These are phyloP conservation scores for Acrossocheilus fasciatus DNA, from an alignment of 2,797 vertebrate species.

Conservation along the genomic window DNA sequence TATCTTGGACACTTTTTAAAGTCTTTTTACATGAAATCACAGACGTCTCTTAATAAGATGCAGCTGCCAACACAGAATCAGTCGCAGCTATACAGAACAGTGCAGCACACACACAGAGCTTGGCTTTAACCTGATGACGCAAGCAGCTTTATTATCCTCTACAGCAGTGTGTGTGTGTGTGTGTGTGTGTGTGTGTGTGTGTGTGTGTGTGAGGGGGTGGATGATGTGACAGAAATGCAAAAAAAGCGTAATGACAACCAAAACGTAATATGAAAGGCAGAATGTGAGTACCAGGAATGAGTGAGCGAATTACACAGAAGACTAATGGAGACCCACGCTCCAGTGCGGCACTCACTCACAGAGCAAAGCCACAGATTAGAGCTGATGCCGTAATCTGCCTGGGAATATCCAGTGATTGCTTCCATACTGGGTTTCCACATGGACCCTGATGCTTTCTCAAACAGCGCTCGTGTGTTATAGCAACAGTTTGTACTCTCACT, in stretches of 20 bases:
- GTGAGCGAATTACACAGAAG: conserved; percentile 44
- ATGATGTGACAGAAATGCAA: conserved; percentile 5
- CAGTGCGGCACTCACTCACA: conserved; percentile 26
- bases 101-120: conserved; percentile 50
- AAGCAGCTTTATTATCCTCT: conserved; percentile 67
- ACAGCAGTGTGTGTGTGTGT: conserved; percentile 39
- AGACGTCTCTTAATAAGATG: neutral
- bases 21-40: neutral
- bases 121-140: conserved; percentile 66
- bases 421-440: conserved; percentile 30
- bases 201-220: neutral
- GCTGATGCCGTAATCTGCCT: conserved; percentile 60
- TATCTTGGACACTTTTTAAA: neutral
- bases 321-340: conserved; percentile 15
- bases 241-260: neutral
- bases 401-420: conserved; percentile 56
- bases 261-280: neutral
- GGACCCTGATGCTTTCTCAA: neutral
- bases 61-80: neutral
- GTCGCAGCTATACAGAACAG: neutral
- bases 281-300: conserved; percentile 38
- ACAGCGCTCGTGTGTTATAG: neutral
- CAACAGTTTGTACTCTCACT: conserved; percentile 64
- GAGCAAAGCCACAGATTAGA: conserved; percentile 55
- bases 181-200: conserved; percentile 37